Conservation (phyloP, 2,888 invertebrate genomes). For the Athalia cordata region DNA sequence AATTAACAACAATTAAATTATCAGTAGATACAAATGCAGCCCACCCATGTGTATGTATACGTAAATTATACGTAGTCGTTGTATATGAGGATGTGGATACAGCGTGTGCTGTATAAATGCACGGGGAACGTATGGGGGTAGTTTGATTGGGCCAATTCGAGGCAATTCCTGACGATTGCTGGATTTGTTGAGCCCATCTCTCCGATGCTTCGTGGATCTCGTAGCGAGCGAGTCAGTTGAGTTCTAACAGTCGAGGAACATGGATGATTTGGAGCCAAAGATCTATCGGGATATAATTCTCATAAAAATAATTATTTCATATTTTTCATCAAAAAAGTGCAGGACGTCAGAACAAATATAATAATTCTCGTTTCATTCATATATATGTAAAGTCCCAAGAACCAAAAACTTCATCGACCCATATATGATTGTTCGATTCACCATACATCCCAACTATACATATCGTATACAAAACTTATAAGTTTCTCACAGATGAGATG, state of each 20-base stretch:
- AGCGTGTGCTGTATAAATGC: background rate
- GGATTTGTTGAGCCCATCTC: conserved; percentile 70
- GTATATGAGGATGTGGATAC: background rate
- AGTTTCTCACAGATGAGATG: background rate
- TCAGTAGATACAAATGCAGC: conserved; percentile 71
- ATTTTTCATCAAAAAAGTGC: no score
- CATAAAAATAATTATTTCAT: no score
- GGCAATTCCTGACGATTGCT: conserved; percentile 74
- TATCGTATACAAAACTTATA: no score
- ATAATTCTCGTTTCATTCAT: no score
- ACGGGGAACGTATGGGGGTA: conserved; percentile 69
- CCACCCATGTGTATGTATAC: conserved; percentile 58
- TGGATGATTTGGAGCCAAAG: conserved; percentile 58
- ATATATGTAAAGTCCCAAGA: no score
- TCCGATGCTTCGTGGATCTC: background rate
- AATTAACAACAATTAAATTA: conserved; percentile 72
- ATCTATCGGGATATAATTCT: conserved; percentile 7
- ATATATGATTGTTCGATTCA: no score
- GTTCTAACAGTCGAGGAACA: conserved; percentile 70
- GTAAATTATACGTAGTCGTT: conserved; percentile 2
- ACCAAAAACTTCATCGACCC: no score
- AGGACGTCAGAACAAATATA: no score
- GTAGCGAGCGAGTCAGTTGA: conserved; percentile 68
- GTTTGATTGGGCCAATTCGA: conserved; percentile 74
- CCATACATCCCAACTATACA: no score